Conservation (phyloP, 2,888 invertebrate species). For the Andricus curvator region DNA sequence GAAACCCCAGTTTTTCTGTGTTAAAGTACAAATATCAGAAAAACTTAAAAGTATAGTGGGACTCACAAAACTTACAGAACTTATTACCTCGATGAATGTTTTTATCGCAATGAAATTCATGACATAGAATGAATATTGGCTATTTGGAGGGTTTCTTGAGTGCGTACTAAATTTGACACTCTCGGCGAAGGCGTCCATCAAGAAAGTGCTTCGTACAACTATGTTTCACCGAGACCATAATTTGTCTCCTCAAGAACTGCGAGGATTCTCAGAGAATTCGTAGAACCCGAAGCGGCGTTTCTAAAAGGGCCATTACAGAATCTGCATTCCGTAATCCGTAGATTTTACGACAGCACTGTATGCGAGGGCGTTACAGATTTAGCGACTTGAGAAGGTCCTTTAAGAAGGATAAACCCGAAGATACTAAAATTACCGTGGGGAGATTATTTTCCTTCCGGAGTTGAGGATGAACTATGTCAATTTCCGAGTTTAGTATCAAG, state of each 20-base stretch:
- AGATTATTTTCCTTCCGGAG: neutral
- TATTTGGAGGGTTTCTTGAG: neutral
- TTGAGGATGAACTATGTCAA: neutral
- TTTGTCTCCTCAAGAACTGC: conserved; percentile 13
- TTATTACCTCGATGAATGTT: too few relatives aligned
- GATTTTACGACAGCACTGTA: conserved; percentile 23
- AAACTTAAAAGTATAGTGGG: too few relatives aligned
- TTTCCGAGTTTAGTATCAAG: neutral
- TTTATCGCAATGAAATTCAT: neutral
- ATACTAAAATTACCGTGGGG: neutral
- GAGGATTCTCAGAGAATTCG: neutral
- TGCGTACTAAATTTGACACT: neutral
- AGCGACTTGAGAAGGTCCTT: conserved; percentile 18
- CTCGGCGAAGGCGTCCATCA: neutral
- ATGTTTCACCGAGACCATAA: conserved; percentile 18
- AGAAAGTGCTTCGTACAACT: neutral
- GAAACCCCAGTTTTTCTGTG: too few relatives aligned
- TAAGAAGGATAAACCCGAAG: neutral
- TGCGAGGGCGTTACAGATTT: neutral
- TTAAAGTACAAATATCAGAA: too few relatives aligned
- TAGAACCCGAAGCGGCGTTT: neutral
- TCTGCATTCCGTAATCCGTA: conserved; percentile 14
- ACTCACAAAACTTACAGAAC: too few relatives aligned
- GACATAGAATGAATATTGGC: neutral
- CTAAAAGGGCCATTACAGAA: conserved; percentile 27